These are phyloP conservation scores for Drosophila parabipectinata DNA, from an alignment of 1,140 invertebrate species.

Conservation along the genomic window DNA sequence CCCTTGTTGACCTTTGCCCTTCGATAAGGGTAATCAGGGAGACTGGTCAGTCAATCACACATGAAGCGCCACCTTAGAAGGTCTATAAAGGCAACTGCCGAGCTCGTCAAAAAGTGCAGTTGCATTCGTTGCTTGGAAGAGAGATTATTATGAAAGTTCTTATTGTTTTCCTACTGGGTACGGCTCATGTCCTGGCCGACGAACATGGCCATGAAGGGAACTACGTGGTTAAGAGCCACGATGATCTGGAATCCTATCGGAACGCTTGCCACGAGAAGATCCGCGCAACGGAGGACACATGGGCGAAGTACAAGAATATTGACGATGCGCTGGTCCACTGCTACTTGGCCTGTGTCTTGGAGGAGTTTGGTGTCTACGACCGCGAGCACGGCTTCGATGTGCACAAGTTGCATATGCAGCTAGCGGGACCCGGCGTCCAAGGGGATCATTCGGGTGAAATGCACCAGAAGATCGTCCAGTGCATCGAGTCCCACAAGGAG, in stretches of 20 bases:
- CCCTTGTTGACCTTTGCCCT: conserved; percentile 22
- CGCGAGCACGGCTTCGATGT: conserved; percentile 72
- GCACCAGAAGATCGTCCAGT: conserved; percentile 64
- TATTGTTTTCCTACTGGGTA: conserved; percentile 37
- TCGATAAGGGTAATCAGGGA: conserved; percentile 46
- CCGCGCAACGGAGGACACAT: conserved; percentile 53
- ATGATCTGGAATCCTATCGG: conserved; percentile 62
- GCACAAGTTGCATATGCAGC: conserved; percentile 74
- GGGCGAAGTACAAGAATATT: conserved; percentile 66
- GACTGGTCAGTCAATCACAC: conserved; percentile 35
- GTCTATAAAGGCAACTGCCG: conserved; percentile 58
- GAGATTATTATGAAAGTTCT: conserved; percentile 48
- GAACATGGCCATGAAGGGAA: conserved; percentile 29
- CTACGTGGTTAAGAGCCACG: conserved; percentile 72
- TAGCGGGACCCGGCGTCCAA: conserved; percentile 31
- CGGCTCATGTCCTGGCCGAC: conserved; percentile 33
- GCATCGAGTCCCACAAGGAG: conserved; percentile 66
- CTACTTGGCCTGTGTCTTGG: conserved; percentile 75
- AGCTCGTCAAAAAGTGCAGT: conserved; percentile 45
- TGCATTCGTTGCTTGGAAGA: conserved; percentile 21
- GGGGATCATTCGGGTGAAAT: conserved; percentile 65
- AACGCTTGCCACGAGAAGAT: conserved; percentile 52
- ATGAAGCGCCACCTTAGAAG: conserved; percentile 23
- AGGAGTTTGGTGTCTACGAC: conserved; percentile 77
- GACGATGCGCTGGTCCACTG: conserved; percentile 74